Evolutionary conservation across 2,113 vertebrate genomes (phyloP), one percentile per base, ranked within the genome.

Genomic region (Lophochroa leadbeateri): DNA sequence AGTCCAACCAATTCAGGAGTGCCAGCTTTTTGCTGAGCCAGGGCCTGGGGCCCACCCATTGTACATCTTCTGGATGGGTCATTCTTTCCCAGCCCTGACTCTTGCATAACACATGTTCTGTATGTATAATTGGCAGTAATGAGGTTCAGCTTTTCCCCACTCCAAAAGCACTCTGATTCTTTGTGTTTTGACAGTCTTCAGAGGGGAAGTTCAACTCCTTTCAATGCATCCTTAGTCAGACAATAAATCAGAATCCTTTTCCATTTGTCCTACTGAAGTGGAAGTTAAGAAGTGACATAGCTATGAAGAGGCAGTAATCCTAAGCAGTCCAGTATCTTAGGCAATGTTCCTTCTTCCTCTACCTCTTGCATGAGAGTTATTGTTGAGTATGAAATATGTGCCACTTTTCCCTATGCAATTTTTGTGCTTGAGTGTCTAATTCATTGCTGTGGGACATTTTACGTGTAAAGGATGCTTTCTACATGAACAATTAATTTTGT

Each of bases 61-160:
- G 94, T 95, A 55, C 80, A 41, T 86, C 79, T 86, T 89, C 58
- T 94, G 64, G 71, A 94, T 90, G 90, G 90, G 71, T 93, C 8
- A 0, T 95, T 92, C 82, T 86, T 94, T 94, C 77, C 82, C 82
- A 93, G 92, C 76, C 83, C 43, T 16, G 52, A 2, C 88, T 75
- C 60, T 94, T 93, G 82, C 65, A 37, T 79, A 96, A 95, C 80
- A 77, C 85, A 1, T 79, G 90, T 86, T 93, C 90, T 88, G 86
- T 93, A 95, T 64, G 90, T 71, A 18, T 93, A 94, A 93, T 86
- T 86, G 70, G 77, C 94, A 79, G 39, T 95, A 96, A 96, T 91
- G 90, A 97, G 80, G n/a, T 72, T 90, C 96, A 96, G 92, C 95
- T 96, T 96, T 93, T 94, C 90, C 43, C 90, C 77, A 90, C 92